A percentile compares a stretch with the other conserved stretches of the same genome.
Conservation (phyloP, 2,888 invertebrate genomes). For the Helicoverpa assulta region DNA sequence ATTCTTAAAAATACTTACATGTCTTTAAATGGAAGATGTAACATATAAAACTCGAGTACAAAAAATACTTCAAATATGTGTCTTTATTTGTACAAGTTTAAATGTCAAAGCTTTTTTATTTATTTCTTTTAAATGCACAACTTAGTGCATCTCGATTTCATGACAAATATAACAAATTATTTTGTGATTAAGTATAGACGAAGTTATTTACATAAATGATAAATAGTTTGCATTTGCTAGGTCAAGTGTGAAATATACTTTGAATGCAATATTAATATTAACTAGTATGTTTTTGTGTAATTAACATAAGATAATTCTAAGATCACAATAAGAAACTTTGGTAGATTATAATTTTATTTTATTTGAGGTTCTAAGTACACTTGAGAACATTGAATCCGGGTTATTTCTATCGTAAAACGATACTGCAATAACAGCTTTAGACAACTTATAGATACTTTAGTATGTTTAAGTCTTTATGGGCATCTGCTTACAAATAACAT, state of each 20-base stretch:
- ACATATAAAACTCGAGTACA: slow-evolving; percentile 1
- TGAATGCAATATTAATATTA: slow-evolving; percentile 13
- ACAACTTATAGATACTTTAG: too few relatives aligned
- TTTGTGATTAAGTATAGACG: slow-evolving; percentile 6
- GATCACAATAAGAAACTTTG: neutral
- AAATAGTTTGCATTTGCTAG: slow-evolving; percentile 30
- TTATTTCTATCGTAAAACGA: neutral
- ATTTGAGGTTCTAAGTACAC: neutral
- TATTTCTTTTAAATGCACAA: slow-evolving; percentile 2
- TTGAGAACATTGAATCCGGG: neutral
- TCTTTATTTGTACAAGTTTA: slow-evolving; percentile 25
- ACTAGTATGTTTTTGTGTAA: neutral
- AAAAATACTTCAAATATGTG: slow-evolving; percentile 10
- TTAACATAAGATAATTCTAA: neutral
- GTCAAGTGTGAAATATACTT: slow-evolving; percentile 43
- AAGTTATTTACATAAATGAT: slow-evolving; percentile 31
- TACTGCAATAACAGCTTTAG: too few relatives aligned
- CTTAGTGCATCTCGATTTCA: neutral
- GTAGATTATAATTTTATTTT: neutral
- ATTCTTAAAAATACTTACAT: slow-evolving; percentile 5
- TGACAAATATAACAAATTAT: slow-evolving; percentile 13
- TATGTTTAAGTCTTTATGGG: too few relatives aligned
- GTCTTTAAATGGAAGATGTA: neutral
- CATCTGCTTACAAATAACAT: neutral
- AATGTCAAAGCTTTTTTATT: slow-evolving; percentile 20